A percentile compares a stretch with the other conserved stretches of the same genome.
Conservation (phyloP, 1,140 invertebrate species). For the Hirudo medicinalis region DNA sequence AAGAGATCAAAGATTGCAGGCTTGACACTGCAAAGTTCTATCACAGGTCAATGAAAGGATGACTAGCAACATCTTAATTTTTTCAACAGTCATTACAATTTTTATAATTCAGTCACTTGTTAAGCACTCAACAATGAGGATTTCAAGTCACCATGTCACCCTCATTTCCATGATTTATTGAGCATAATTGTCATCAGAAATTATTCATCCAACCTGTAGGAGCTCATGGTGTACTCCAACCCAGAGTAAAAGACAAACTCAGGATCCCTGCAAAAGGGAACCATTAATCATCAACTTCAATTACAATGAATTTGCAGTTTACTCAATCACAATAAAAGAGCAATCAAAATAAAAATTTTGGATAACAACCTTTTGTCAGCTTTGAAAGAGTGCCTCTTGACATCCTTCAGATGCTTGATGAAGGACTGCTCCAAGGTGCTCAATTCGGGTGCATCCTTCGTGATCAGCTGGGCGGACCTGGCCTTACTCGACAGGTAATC, state of each 20-base stretch:
- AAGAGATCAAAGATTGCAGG: conserved; percentile 93
- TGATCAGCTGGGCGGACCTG: conserved; percentile 55
- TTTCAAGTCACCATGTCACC: background rate
- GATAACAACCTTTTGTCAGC: conserved; percentile 38
- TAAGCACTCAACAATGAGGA: background rate
- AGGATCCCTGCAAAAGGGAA: conserved; percentile 54
- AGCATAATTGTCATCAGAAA: background rate
- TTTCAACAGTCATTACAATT: background rate
- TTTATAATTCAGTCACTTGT: background rate
- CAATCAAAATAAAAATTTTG: background rate
- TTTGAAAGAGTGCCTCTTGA: conserved; percentile 34
- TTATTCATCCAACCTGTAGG: conserved; percentile 60
- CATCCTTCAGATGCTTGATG: conserved; percentile 41
- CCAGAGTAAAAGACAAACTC: conserved; percentile 82
- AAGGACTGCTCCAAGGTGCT: conserved; percentile 58
- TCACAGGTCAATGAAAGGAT: conserved; percentile 8
- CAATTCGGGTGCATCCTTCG: conserved; percentile 51
- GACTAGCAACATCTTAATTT: background rate
- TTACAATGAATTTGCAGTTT: background rate
- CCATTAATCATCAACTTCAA: conserved; percentile 15
- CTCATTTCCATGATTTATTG: background rate
- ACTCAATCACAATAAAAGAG: background rate
- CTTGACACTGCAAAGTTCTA: conserved; percentile 60
- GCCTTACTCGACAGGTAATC: conserved; percentile 58
- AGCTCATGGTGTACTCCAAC: conserved; percentile 60